These are phyloP conservation scores for Callyntrura guangdongensis DNA, from an alignment of 2,888 invertebrate genomes.

Conservation along the genomic window DNA sequence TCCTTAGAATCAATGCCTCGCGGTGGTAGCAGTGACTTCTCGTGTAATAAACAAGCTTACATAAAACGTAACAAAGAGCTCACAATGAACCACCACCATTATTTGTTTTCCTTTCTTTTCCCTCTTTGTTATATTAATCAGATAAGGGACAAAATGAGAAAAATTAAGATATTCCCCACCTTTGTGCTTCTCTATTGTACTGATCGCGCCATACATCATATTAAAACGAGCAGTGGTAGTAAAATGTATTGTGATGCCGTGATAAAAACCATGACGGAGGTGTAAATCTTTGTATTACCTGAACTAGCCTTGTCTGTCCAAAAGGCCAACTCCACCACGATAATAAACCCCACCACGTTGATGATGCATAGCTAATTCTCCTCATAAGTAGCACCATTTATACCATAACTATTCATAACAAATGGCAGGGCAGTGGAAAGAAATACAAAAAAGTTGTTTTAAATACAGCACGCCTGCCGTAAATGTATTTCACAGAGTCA, in stretches of 20 bases:
- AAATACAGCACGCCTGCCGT: background rate
- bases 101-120: constrained; percentile 46
- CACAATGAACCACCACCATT: constrained; percentile 28
- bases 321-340: constrained; percentile 20
- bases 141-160: constrained; percentile 59
- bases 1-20: no score
- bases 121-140: constrained; percentile 56
- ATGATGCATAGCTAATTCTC: constrained; percentile 41
- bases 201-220: constrained; percentile 14
- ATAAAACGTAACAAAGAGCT: constrained; percentile 42
- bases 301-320: background rate
- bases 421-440: background rate
- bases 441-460: constrained; percentile 35
- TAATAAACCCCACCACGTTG: constrained; percentile 1
- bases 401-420: background rate
- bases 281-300: constrained; percentile 50
- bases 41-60: constrained; percentile 28
- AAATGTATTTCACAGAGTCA: constrained; percentile 19
- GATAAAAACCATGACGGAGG: constrained; percentile 60
- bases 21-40: background rate
- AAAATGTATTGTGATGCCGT: constrained; percentile 33
- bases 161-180: constrained; percentile 64
- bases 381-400: background rate
- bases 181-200: constrained; percentile 23
- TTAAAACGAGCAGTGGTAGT: background rate